These are phyloP conservation scores for Diplosoma virens DNA, from an alignment of 23 tunicate genomes.

Conservation along the genomic window DNA sequence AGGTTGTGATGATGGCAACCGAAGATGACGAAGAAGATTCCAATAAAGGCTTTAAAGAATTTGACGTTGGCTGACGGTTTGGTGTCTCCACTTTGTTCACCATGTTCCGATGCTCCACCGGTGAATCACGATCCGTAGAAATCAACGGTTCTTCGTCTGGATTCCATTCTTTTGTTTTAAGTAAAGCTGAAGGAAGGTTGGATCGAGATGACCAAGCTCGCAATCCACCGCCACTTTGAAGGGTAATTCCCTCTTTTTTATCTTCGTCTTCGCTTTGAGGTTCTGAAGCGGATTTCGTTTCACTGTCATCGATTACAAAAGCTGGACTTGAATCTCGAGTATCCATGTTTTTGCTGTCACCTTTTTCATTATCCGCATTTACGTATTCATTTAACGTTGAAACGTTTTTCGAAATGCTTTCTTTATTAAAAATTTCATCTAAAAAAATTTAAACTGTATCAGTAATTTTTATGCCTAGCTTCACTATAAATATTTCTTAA, in stretches of 20 bases:
- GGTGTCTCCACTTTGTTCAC: not conserved
- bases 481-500: too few species aligned
- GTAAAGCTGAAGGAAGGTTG: slow-evolving; percentile 53
- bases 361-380: too few species aligned
- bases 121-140: too few species aligned
- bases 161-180: slow-evolving; percentile 22
- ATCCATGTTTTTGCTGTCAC: not conserved
- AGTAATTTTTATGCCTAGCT: too few species aligned
- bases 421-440: too few species aligned
- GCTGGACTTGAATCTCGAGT: not conserved
- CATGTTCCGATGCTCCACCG: not conserved
- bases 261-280: not conserved
- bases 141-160: slow-evolving; percentile 36
- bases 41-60: too few species aligned
- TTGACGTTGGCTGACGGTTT: too few species aligned
- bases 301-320: not conserved
- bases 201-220: slow-evolving; percentile 87
- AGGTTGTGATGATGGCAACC: too few species aligned
- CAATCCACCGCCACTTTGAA: slow-evolving; percentile 26
- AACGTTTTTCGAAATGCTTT: too few species aligned
- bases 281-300: not conserved
- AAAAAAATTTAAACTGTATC: too few species aligned
- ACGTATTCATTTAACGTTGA: too few species aligned
- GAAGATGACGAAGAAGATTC: too few species aligned
- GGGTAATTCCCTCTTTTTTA: slow-evolving; percentile 7